Base-by-base conservation (phyloP, 1,140 invertebrate genomes). In the Tetragonula clypearis region DNA sequence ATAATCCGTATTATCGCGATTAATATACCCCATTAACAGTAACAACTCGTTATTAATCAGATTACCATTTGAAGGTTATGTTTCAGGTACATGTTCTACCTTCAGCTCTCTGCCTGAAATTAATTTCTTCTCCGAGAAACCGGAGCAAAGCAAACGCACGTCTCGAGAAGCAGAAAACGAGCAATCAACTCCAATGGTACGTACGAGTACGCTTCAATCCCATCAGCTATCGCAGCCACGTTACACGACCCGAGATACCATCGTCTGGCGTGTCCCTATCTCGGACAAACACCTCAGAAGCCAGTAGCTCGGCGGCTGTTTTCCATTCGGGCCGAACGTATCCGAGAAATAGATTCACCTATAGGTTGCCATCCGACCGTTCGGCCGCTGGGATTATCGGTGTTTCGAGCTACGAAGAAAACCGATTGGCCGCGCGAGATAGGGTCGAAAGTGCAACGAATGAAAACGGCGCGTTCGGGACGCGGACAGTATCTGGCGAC, bases 341-440 rank as follows among this genome's bases (percentile, higher is more conserved):
- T 26, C 21, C n/a, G 1, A n/a, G 56, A 2, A 60, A 80, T 53
- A 79, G 65, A 86, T 76, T 69, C 77, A 11, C 41, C 55, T 49
- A 49, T 8, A 49, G 41, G 41, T 72, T 77, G 73, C 14, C 35
- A 35, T 35, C 35, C 49, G 68, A 68, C 71, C 66, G 72, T 77
- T 83, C 76, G 72, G n/a, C n/a, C 35, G 84, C 1, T 30, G 30
- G 30, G 80, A 84, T 88, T 86, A 88, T 84, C 73, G 84, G 66
- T 86, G 86, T 86, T 87, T 83, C 68, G 83, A 17, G 72, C 30
- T 30, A 53, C 55, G 77, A 80, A 72, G 86, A 89, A 89, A 86
- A 90, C 82, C 86, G 89, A 91, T 90, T 75, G 69, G 69, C 78
- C 79, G 80, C 72, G 74, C 76, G 86, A 89, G 90, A 91, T 91